Evolutionary conservation across 2,797 vertebrate genomes (phyloP).

Genomic region (Dermochelys coriacea): DNA sequence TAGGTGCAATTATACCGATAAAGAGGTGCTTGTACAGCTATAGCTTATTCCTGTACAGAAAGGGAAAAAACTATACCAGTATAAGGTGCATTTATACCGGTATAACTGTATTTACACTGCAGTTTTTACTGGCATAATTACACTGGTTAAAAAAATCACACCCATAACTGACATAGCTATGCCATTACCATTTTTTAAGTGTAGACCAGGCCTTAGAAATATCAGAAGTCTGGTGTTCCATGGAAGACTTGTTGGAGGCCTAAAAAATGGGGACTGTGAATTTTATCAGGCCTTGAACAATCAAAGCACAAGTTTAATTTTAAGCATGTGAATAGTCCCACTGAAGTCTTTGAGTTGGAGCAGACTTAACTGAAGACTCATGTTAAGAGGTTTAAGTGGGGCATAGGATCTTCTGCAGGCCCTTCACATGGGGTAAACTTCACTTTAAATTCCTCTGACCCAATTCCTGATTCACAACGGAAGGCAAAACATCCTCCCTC

Average conservation of each 20-base stretch:
- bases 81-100: background rate
- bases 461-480: background rate
- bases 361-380: background rate
- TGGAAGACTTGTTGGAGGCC: background rate
- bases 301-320: background rate
- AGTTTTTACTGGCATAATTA: background rate
- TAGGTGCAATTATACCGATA: background rate
- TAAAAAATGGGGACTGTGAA: background rate
- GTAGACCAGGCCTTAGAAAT: background rate
- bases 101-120: background rate
- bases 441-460: background rate
- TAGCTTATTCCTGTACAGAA: background rate
- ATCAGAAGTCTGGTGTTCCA: background rate
- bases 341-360: background rate
- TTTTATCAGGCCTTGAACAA: background rate
- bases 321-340: background rate
- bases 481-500: background rate
- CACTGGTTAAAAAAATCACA: background rate
- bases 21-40: background rate
- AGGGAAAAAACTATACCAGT: background rate
- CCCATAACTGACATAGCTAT: background rate
- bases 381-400: background rate
- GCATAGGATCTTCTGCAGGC: background rate
- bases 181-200: background rate
- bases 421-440: background rate